These are phyloP conservation scores for Umimayanthus chanpuru DNA, from an alignment of 92 coral and sea anemone genomes.

Conservation along the genomic window DNA sequence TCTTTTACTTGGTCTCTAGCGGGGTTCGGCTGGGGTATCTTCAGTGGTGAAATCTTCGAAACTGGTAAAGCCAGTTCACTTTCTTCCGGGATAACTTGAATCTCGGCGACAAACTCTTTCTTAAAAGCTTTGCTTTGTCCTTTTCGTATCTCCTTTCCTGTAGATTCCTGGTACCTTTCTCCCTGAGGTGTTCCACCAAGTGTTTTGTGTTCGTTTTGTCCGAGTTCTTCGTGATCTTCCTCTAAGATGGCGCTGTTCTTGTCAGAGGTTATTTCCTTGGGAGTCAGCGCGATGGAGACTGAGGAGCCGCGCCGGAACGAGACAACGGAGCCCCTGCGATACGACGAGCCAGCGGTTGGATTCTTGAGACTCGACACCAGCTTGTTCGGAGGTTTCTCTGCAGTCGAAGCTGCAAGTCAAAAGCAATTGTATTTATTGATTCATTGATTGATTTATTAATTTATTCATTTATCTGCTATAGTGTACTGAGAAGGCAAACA, in stretches of 20 bases:
- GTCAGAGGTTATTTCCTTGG: constrained; percentile 56
- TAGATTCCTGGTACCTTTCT: neutral
- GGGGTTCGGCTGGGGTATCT: constrained; percentile 1
- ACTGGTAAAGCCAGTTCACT: constrained; percentile 43
- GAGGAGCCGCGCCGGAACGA: constrained; percentile 59
- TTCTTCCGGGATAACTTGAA: constrained; percentile 75
- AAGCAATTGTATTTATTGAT: neutral
- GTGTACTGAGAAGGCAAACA: no score
- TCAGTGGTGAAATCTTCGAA: constrained; percentile 15
- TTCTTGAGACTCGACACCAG: constrained; percentile 34
- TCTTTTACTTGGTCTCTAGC: constrained; percentile 40
- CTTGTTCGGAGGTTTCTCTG: constrained; percentile 11
- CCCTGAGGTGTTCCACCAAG: constrained; percentile 5
- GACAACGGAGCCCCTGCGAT: constrained; percentile 50
- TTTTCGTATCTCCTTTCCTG: constrained; percentile 14
- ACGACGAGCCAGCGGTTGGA: neutral
- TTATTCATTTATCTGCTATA: no score
- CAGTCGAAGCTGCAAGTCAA: neutral
- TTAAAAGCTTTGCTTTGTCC: constrained; percentile 10
- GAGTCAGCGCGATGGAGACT: constrained; percentile 50
- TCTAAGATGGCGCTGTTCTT: constrained; percentile 23
- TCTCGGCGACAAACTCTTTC: constrained; percentile 48
- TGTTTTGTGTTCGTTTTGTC: neutral
- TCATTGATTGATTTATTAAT: neutral
- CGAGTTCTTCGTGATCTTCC: constrained; percentile 5